Conservation (phyloP, 2,888 invertebrate genomes). For the Ectemnius cavifrons region DNA sequence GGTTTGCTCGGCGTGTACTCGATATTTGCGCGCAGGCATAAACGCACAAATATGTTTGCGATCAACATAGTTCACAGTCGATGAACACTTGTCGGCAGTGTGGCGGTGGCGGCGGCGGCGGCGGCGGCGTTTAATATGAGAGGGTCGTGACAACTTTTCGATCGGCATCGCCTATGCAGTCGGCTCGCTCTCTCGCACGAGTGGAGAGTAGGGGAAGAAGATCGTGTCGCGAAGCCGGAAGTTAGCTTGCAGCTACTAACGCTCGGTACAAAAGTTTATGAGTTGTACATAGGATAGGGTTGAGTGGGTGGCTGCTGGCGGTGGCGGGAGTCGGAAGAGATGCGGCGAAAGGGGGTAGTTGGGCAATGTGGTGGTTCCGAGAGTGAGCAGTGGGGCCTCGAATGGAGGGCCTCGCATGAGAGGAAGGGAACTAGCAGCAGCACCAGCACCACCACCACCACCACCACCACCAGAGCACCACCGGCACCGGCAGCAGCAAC, state of each 20-base stretch:
- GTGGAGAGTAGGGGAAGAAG: slow-evolving; percentile 51
- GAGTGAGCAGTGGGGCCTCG: slow-evolving; percentile 38
- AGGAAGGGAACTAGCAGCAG: slow-evolving; percentile 36
- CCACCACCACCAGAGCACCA: slow-evolving; percentile 41
- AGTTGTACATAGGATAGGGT: slow-evolving; percentile 65
- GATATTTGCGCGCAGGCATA: slow-evolving; percentile 25
- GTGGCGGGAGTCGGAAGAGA: slow-evolving; percentile 57
- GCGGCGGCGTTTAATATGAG: slow-evolving; percentile 12
- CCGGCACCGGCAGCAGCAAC: slow-evolving; percentile 56
- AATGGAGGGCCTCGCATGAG: slow-evolving; percentile 41
- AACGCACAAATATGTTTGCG: slow-evolving; percentile 35
- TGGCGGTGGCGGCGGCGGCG: no score
- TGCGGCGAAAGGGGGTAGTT: slow-evolving; percentile 58
- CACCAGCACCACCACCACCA: slow-evolving; percentile 44
- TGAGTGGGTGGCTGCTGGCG: slow-evolving; percentile 61
- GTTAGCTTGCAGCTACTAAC: slow-evolving; percentile 73
- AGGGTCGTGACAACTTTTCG: slow-evolving; percentile 34
- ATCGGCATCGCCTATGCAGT: slow-evolving; percentile 42
- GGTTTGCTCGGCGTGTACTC: neutral
- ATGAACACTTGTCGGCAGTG: neutral
- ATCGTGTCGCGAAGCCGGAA: slow-evolving; percentile 68
- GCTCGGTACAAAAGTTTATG: slow-evolving; percentile 74
- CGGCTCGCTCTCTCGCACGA: slow-evolving; percentile 4
- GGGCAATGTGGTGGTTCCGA: slow-evolving; percentile 57
- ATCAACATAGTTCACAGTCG: slow-evolving; percentile 11